Base-by-base conservation (phyloP, 2,888 invertebrate genomes). In the Branchellion lobata region DNA sequence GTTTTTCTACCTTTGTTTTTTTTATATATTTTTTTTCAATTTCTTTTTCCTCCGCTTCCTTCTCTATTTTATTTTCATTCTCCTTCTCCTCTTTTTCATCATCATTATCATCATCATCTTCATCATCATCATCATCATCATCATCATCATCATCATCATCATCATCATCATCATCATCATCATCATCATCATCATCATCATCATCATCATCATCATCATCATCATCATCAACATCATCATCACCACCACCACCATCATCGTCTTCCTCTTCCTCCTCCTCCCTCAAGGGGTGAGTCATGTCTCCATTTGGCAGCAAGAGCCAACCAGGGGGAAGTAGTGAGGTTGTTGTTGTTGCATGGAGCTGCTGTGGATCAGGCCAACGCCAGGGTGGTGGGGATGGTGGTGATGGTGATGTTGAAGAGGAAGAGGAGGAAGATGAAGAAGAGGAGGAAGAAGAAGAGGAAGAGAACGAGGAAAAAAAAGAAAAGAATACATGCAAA, bases 311-410 rank as follows among this genome's bases (percentile, higher is more conserved):
- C 99, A 77, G 97, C 98, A 27, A 91, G 99, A 86, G 98, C 99
- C 83, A 98, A 98, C 89, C 99, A 99, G 81, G 97, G 97, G 83
- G 99, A 99, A 88, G 98, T 99, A 85, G 97, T 99, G 85, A 92
- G 98, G 85, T 97, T 99, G 85, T 90, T 99, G 72, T 91, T 99
- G 82, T 92, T 98, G 85, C 98, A 99, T 88, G 96, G 96, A 78
- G 99, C 99, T 3, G 94, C 94, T 85, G 98, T 99, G 0, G 96
- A 98, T 98, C 24, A 91, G 87, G 96, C 96, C 2, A 92, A 93
- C 85, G 96, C 97, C 51, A 79, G 82, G 81, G 82, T 82, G 34
- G 27, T 53, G 34, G 71, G 40, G 8, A n/a, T n/a, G n/a, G n/a
- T n/a, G n/a, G n/a, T n/a, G n/a, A n/a, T n/a, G n/a, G n/a, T n/a